These are phyloP conservation scores for Apotomis turbidana DNA, from an alignment of 2,888 invertebrate genomes.

Conservation along the genomic window DNA sequence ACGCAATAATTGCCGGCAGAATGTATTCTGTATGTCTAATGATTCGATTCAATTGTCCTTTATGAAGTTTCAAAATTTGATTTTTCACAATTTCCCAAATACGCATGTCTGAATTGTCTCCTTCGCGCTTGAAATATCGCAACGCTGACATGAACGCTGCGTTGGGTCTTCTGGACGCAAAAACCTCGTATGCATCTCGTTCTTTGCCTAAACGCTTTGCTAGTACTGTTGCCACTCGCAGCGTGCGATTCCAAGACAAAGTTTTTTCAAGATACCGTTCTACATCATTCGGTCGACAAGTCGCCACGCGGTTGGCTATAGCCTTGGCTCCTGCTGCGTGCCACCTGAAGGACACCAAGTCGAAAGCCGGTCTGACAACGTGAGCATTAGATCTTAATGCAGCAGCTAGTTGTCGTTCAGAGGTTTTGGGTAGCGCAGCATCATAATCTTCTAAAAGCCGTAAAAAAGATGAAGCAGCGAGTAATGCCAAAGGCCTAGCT, in stretches of 20 bases:
- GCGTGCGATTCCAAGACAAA: constrained; percentile 54
- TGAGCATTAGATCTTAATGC: constrained; percentile 59
- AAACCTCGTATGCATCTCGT: constrained; percentile 47
- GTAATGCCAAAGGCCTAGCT: constrained; percentile 47
- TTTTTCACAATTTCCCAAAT: constrained; percentile 58
- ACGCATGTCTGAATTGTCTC: constrained; percentile 45
- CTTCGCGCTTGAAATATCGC: constrained; percentile 47
- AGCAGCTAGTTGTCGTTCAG: constrained; percentile 48
- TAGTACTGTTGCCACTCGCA: constrained; percentile 54
- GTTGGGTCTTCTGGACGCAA: constrained; percentile 52
- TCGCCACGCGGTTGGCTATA: constrained; percentile 55
- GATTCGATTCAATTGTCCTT: not conserved
- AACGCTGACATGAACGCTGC: constrained; percentile 55
- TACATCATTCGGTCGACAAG: constrained; percentile 50
- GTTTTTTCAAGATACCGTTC: constrained; percentile 49
- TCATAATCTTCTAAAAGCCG: constrained; percentile 44
- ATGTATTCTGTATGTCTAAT: not conserved
- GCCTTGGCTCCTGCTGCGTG: constrained; percentile 58
- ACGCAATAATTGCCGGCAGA: constrained; percentile 52
- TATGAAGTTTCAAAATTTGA: not conserved
- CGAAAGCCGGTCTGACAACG: constrained; percentile 53
- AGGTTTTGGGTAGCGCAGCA: constrained; percentile 2
- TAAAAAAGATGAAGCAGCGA: constrained; percentile 37
- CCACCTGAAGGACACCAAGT: constrained; percentile 56
- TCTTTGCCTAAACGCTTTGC: constrained; percentile 50